Evolutionary conservation across 2,113 vertebrate species (phyloP), one percentile per base, ranked within the genome.

Genomic region (Poeciliopsis prolifica): DNA sequence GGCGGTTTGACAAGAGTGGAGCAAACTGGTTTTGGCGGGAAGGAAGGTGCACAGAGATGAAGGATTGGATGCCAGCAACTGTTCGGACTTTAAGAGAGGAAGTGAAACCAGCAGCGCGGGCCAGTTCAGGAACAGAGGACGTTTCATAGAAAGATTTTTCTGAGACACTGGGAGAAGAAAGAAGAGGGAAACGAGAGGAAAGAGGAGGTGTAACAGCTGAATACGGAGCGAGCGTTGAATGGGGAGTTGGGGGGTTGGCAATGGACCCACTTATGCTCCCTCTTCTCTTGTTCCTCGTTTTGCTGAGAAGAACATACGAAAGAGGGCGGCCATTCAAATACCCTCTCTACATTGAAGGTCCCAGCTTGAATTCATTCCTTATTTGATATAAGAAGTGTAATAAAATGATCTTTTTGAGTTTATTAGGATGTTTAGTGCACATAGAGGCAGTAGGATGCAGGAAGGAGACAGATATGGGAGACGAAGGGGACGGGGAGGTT

Each of bases 211-310:
- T 86, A 88, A 88, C 94, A 91, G 93, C 92, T 94, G 93, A 95
- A 93, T 91, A 84, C 78, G 85, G 79, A 86, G 91, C 92, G 75
- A 80, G 64, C 75, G 80, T 85, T 91, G 89, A 93, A 94, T 93
- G 85, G 83, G 33, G 82, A 88, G 2, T 58, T 24, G 51, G 51
- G 51, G 51, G 51, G 51, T 54, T 54, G 48, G 97, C 96, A 96
- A 95, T 94, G 94, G 87, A 70, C 76, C 87, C 89, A 95, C 95
- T 96, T 92, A 95, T 95, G 79, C 75, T 74, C 70, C 28, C n/a
- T 63, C 51, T 71, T 63, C 61, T 22, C 79, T 75, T 44, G 1
- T 72, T 87, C 68, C 60, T 83, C 61, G 64, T 81, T 77, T 75
- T 70, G 72, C 65, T 42, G 37, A 77, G 68, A 64, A 77, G 62